phyloP scores from a whole-genome alignment of 2,113 vertebrate genomes.

The Panurus biarmicus region DNA sequence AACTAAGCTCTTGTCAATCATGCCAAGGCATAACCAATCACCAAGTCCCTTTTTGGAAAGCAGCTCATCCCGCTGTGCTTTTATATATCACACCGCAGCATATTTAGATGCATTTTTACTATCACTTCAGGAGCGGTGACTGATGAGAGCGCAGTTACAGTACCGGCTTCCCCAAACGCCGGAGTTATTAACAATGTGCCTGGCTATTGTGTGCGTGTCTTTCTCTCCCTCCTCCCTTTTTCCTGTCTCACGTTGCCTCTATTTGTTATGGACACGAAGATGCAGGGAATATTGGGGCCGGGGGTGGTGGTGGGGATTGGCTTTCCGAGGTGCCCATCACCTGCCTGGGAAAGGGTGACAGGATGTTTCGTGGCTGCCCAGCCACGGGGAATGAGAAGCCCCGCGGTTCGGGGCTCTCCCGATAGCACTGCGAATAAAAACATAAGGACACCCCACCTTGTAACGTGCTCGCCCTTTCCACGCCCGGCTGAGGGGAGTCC shows the following conservation, averaged over 20 bases:
- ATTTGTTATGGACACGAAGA: constrained; percentile 19
- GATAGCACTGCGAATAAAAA: constrained; percentile 62
- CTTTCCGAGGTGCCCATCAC: constrained; percentile 62
- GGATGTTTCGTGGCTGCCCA: constrained; percentile 65
- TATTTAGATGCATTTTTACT: constrained; percentile 97
- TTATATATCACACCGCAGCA: constrained; percentile 94
- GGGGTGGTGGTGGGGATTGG: background rate
- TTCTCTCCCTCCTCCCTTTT: constrained; percentile 6
- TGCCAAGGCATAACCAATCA: constrained; percentile 88
- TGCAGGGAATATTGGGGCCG: constrained; percentile 51
- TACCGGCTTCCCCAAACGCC: constrained; percentile 46
- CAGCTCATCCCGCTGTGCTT: constrained; percentile 97
- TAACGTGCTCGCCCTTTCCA: constrained; percentile 57
- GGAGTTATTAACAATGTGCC: constrained; percentile 52
- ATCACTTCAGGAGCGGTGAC: constrained; percentile 89
- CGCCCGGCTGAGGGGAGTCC: constrained; percentile 41
- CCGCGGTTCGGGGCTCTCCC: constrained; percentile 67
- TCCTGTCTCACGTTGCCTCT: background rate
- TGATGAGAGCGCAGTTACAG: constrained; percentile 83
- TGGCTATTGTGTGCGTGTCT: constrained; percentile 37
- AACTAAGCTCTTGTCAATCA: constrained; percentile 98
- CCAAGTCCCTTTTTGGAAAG: constrained; percentile 87
- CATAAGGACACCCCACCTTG: constrained; percentile 66
- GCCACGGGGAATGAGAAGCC: constrained; percentile 64
- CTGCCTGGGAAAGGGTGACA: constrained; percentile 56